Conservation (phyloP, 2,797 vertebrate genomes). For the Phrynocephalus forsythii region DNA sequence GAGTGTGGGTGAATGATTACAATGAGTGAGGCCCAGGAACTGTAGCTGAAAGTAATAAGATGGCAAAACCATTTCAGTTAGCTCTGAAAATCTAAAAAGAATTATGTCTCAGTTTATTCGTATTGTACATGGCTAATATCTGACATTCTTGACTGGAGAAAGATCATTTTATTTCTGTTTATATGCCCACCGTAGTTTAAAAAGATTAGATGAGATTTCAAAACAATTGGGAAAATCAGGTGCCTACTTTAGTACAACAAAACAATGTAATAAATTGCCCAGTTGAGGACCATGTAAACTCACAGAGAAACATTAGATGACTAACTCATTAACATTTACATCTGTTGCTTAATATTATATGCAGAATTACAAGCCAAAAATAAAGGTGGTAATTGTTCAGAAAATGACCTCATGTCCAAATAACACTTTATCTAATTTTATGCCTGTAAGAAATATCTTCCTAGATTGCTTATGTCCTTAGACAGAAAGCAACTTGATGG, state of each 20-base stretch:
- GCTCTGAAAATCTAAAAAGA: no score
- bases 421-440: no score
- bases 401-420: no score
- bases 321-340: slow-evolving; percentile 6
- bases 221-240: slow-evolving; percentile 18
- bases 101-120: not conserved
- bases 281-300: slow-evolving; percentile 39
- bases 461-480: no score
- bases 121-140: no score
- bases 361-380: not conserved
- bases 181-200: not conserved
- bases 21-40: no score
- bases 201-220: not conserved
- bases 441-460: no score
- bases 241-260: not conserved
- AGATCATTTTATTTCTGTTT: not conserved
- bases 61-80: not conserved
- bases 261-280: slow-evolving; percentile 47
- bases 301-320: slow-evolving; percentile 6
- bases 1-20: no score
- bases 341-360: not conserved
- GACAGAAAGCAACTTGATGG: no score
- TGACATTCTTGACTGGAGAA: no score
- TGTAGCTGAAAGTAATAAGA: not conserved
- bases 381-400: no score